phyloP scores from a whole-genome alignment of 2,888 invertebrate species.

The Pomacea canaliculata region DNA sequence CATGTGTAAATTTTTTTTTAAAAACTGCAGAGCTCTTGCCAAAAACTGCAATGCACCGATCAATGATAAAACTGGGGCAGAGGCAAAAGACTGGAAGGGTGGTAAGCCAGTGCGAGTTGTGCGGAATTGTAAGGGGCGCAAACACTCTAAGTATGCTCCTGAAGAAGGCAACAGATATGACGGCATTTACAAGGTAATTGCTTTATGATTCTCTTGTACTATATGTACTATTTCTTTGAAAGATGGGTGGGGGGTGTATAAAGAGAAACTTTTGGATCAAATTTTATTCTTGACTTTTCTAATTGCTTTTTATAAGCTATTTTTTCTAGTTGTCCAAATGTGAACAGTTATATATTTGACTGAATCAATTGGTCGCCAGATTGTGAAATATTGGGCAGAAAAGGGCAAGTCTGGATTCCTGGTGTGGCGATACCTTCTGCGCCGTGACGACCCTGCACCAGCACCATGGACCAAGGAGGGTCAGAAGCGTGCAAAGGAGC shows the following conservation, averaged over 20 bases:
- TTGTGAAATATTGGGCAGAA: conserved; percentile 85
- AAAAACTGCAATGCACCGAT: conserved; percentile 80
- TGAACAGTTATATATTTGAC: too few relatives aligned
- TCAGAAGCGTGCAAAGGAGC: conserved; percentile 71
- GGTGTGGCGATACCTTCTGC: conserved; percentile 84
- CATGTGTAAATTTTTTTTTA: too few relatives aligned
- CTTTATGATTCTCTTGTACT: background rate
- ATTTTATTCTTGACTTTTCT: too few relatives aligned
- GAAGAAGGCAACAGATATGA: conserved; percentile 82
- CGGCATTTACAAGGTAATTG: conserved; percentile 81
- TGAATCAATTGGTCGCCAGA: conserved; percentile 60
- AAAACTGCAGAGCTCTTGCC: conserved; percentile 78
- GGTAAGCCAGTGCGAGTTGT: conserved; percentile 86
- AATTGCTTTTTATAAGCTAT: too few relatives aligned
- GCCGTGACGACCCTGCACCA: conserved; percentile 82
- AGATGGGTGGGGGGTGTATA: too few relatives aligned
- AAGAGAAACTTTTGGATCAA: too few relatives aligned
- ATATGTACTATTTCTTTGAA: too few relatives aligned
- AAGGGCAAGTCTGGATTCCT: conserved; percentile 82
- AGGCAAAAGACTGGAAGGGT: conserved; percentile 79
- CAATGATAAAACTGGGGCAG: conserved; percentile 78
- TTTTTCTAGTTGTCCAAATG: too few relatives aligned
- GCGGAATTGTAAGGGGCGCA: conserved; percentile 80
- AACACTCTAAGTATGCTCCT: conserved; percentile 85
- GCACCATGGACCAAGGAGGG: conserved; percentile 85